Conservation (phyloP, 1,140 invertebrate genomes). For the Chrysomallon squamiferum region DNA sequence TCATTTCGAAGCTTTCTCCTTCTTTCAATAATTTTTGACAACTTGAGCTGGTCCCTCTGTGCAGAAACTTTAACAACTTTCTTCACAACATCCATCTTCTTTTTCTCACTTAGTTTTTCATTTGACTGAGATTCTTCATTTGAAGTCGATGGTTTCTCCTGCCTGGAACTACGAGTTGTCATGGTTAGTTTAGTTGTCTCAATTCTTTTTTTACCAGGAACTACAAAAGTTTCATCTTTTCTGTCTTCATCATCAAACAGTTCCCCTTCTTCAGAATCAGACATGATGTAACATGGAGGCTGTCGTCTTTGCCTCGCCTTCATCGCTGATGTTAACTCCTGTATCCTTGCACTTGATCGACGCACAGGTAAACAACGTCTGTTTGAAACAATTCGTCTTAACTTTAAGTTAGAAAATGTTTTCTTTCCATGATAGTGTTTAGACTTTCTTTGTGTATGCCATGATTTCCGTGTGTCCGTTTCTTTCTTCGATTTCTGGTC, state of each 20-base stretch:
- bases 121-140: slow-evolving; percentile 7
- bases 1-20: slow-evolving; percentile 9
- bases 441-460: too few relatives aligned
- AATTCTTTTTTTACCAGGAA: too few relatives aligned
- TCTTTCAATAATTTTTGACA: slow-evolving; percentile 19
- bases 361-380: neutral
- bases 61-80: slow-evolving; percentile 4
- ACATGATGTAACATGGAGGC: too few relatives aligned
- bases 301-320: neutral
- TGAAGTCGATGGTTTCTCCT: neutral
- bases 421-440: too few relatives aligned
- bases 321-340: neutral
- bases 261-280: too few relatives aligned
- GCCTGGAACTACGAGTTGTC: neutral
- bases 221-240: too few relatives aligned
- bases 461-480: too few relatives aligned
- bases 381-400: too few relatives aligned
- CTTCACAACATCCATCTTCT: slow-evolving; percentile 15
- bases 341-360: neutral
- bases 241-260: too few relatives aligned
- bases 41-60: slow-evolving; percentile 10
- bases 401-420: too few relatives aligned
- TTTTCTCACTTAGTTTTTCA: slow-evolving; percentile 20
- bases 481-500: too few relatives aligned
- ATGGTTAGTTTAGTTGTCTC: neutral